A percentile compares a stretch with the other conserved stretches of the same genome.
Evolutionary conservation across 2,888 invertebrate genomes (phyloP).

Genomic region (Balanococcus diminutus): DNA sequence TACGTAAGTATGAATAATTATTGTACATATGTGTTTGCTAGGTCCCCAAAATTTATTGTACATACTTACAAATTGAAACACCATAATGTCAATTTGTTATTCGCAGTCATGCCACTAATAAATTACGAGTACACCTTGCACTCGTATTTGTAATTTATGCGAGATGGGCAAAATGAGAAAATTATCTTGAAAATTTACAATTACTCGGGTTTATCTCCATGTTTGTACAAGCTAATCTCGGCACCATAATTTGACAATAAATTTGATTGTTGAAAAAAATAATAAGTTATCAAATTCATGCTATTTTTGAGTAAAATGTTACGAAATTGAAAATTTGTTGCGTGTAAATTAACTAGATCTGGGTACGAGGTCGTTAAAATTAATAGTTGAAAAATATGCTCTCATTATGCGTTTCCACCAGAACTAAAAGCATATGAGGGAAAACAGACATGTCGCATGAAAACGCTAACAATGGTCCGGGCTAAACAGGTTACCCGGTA

Average conservation of each 20-base stretch:
- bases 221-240: background rate
- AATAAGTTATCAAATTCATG: background rate
- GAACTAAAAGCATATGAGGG: no score
- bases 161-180: background rate
- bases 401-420: background rate
- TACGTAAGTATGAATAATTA: no score
- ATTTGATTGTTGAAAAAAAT: background rate
- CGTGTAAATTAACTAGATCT: slow-evolving; percentile 24
- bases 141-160: slow-evolving; percentile 7
- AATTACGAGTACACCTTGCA: background rate
- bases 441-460: background rate
- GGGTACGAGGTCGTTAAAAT: background rate
- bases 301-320: background rate
- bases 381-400: background rate
- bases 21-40: no score
- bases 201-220: background rate
- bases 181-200: slow-evolving; percentile 36
- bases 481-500: background rate
- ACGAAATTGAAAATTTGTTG: background rate
- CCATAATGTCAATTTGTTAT: background rate
- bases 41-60: no score
- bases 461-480: background rate
- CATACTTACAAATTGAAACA: background rate
- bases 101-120: background rate
- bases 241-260: background rate